These are phyloP conservation scores for Ammospiza nelsoni DNA, from an alignment of 2,113 vertebrate species.

Conservation along the genomic window DNA sequence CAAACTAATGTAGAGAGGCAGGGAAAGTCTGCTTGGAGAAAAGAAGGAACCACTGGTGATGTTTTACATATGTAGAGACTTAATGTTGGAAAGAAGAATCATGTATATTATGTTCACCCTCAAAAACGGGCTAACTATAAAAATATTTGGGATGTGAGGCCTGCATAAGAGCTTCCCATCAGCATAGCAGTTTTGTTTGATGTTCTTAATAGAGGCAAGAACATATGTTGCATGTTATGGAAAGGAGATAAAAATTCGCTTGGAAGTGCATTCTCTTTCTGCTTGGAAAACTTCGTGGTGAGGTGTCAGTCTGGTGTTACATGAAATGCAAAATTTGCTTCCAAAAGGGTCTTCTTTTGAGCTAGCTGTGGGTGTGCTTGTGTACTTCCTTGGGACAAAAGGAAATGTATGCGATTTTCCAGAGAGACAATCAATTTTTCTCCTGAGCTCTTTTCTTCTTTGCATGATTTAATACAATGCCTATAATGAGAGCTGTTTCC, in stretches of 20 bases:
- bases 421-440: not conserved
- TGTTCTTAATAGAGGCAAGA: not conserved
- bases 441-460: not conserved
- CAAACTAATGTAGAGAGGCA: not conserved
- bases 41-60: not conserved
- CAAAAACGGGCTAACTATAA: not conserved
- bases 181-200: not conserved
- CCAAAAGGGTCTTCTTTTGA: not conserved
- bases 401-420: not conserved
- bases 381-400: not conserved
- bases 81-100: not conserved
- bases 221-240: not conserved
- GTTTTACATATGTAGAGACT: slow-evolving; percentile 2
- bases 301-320: not conserved
- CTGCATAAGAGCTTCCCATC: not conserved
- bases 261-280: not conserved
- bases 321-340: not conserved
- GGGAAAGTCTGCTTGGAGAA: slow-evolving; percentile 3
- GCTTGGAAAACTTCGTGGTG: not conserved
- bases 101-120: not conserved
- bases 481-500: not conserved
- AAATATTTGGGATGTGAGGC: not conserved
- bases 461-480: not conserved
- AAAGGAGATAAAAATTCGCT: not conserved
- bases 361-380: not conserved